phyloP scores from a whole-genome alignment of 2,113 vertebrate genomes.

The Coryphaenoides rupestris region DNA sequence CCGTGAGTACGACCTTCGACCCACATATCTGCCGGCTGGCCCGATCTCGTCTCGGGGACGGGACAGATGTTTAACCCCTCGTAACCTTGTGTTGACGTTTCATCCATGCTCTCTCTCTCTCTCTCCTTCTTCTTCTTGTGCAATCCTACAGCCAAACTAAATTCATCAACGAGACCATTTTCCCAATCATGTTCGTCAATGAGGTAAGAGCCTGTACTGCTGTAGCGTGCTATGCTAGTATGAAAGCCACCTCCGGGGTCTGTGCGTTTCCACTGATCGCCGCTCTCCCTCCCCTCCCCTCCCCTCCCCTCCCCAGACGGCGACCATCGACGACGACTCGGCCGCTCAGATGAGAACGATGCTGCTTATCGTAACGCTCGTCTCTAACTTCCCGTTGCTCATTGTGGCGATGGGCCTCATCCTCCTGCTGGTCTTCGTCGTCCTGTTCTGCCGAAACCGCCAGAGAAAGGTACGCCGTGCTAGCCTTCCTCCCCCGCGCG shows the following conservation, averaged over 20 bases:
- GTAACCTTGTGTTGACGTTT: conserved; percentile 9
- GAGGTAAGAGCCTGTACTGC: conserved; percentile 59
- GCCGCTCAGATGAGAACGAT: conserved; percentile 71
- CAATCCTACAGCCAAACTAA: conserved; percentile 60
- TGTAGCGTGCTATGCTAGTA: too few relatives aligned
- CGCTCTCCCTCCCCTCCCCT: not conserved
- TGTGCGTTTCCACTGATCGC: not conserved
- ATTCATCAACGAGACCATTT: conserved; percentile 71
- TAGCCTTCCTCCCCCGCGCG: not conserved
- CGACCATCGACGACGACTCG: conserved; percentile 69
- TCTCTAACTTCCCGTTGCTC: conserved; percentile 75
- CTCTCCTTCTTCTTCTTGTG: not conserved
- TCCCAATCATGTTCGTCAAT: conserved; percentile 79
- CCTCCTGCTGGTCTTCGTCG: conserved; percentile 68
- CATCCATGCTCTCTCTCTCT: too few relatives aligned
- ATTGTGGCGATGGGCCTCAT: conserved; percentile 73
- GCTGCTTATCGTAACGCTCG: conserved; percentile 69
- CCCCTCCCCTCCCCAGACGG: too few relatives aligned
- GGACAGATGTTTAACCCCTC: conserved; percentile 29
- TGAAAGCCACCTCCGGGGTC: too few relatives aligned
- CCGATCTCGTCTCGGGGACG: conserved; percentile 1
- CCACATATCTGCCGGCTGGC: conserved; percentile 34
- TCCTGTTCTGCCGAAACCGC: conserved; percentile 72
- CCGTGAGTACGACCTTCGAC: conserved; percentile 65
- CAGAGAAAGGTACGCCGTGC: conserved; percentile 74